These are phyloP conservation scores for Alca torda DNA, from an alignment of 2,797 vertebrate genomes.

Conservation along the genomic window DNA sequence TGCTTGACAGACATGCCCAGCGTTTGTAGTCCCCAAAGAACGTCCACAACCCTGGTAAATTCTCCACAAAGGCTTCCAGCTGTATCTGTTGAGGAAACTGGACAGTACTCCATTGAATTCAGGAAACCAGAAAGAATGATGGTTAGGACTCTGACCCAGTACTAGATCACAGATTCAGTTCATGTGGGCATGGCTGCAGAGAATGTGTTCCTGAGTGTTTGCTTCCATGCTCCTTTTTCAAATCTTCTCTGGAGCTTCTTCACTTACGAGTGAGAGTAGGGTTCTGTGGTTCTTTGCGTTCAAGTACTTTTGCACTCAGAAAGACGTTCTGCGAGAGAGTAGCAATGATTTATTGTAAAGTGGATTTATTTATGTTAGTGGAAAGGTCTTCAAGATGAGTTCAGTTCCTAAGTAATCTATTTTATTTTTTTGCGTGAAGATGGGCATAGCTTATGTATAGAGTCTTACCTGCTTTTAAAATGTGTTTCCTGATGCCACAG, in stretches of 20 bases:
- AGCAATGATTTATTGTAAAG: neutral
- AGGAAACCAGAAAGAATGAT: neutral
- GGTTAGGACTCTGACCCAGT: neutral
- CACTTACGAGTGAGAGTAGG: neutral
- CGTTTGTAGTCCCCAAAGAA: neutral
- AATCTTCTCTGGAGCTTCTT: neutral
- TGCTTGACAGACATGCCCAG: neutral
- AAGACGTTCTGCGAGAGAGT: neutral
- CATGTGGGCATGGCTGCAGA: neutral
- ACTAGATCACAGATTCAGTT: neutral
- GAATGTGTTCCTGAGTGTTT: neutral
- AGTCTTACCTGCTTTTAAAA: neutral
- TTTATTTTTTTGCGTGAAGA: neutral
- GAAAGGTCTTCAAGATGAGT: neutral
- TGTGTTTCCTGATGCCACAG: neutral
- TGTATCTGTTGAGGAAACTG: neutral
- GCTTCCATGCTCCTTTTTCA: neutral
- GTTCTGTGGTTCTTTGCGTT: neutral
- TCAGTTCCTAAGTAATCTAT: neutral
- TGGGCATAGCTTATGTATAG: neutral
- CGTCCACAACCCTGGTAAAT: neutral
- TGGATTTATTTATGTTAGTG: neutral
- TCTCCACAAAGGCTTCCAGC: neutral
- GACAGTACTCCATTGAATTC: neutral
- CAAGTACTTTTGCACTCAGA: neutral